These are phyloP conservation scores for Drosophila nigrodunni DNA, from an alignment of 1,140 invertebrate species.

Conservation along the genomic window DNA sequence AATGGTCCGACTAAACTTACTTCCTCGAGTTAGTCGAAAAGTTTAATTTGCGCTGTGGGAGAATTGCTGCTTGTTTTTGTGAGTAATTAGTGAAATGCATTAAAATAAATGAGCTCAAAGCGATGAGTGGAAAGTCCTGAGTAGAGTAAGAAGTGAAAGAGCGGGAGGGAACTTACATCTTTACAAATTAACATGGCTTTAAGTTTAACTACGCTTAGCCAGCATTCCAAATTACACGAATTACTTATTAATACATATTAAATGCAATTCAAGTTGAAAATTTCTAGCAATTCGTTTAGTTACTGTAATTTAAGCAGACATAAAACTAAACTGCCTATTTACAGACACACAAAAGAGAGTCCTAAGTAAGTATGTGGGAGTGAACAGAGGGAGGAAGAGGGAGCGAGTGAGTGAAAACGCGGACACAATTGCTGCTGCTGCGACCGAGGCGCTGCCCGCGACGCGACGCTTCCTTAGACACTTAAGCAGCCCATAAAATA, in stretches of 20 bases:
- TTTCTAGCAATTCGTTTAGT: constrained; percentile 33
- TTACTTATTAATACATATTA: constrained; percentile 20
- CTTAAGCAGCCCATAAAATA: constrained; percentile 79
- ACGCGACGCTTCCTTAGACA: constrained; percentile 50
- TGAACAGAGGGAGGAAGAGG: neutral
- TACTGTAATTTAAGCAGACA: constrained; percentile 36
- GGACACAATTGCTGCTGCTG: constrained; percentile 26
- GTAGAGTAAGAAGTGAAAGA: neutral
- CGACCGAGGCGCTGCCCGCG: neutral
- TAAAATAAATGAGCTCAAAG: constrained; percentile 71
- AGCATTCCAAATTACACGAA: constrained; percentile 9
- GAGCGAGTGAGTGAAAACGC: constrained; percentile 10
- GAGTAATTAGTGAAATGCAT: constrained; percentile 79
- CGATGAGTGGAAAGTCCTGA: neutral
- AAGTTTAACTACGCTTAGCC: constrained; percentile 1
- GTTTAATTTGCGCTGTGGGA: constrained; percentile 64
- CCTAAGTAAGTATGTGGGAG: neutral
- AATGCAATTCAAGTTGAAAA: constrained; percentile 20
- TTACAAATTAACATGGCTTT: constrained; percentile 41
- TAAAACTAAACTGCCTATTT: constrained; percentile 49
- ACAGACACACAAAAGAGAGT: constrained; percentile 31
- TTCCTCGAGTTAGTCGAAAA: constrained; percentile 69
- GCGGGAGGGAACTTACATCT: constrained; percentile 7
- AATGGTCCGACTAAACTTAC: constrained; percentile 66
- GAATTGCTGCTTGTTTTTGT: constrained; percentile 40